Conservation (phyloP, 2,113 vertebrate species). For the Cathartes aura region DNA sequence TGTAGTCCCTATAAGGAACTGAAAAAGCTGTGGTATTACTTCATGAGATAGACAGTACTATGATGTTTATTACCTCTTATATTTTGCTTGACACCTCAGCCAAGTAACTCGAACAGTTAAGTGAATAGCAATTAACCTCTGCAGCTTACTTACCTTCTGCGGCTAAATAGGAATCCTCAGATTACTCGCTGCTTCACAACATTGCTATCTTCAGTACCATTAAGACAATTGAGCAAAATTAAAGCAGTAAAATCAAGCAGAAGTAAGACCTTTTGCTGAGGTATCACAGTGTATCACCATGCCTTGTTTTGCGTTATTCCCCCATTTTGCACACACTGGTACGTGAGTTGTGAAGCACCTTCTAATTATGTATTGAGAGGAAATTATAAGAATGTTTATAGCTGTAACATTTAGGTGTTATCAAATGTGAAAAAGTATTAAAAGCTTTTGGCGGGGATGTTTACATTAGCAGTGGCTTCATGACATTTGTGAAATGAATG, state of each 20-base stretch:
- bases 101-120: background rate
- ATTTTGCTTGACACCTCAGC: background rate
- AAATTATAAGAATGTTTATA: background rate
- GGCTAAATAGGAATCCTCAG: background rate
- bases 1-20: background rate
- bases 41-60: background rate
- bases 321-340: background rate
- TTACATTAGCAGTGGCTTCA: conserved; percentile 85
- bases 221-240: background rate
- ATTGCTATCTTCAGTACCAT: background rate
- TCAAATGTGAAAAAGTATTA: background rate
- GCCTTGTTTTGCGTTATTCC: background rate
- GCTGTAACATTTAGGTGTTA: background rate
- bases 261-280: background rate
- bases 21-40: background rate
- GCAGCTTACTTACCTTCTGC: background rate
- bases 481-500: conserved; percentile 79
- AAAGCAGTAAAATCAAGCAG: background rate
- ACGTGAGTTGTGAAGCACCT: background rate
- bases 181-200: background rate
- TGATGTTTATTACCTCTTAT: background rate
- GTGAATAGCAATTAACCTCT: background rate
- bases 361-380: background rate
- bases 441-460: background rate
- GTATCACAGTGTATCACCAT: background rate